Conservation (phyloP, 2,797 vertebrate species). For the Urophycis tenuis region DNA sequence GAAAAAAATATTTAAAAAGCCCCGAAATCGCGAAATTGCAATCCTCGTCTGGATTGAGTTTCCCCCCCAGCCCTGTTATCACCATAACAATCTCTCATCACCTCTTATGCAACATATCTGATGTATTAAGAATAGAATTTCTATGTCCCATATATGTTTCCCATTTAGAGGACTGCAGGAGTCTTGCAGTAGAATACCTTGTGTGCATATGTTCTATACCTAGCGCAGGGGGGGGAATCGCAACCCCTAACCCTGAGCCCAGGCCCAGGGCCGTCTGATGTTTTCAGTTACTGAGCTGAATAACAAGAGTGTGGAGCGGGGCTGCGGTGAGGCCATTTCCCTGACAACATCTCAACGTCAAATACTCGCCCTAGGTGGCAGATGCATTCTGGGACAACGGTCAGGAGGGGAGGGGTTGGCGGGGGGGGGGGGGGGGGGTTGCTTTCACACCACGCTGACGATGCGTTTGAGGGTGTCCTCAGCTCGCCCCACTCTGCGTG, state of each 20-base stretch:
- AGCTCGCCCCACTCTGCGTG: neutral
- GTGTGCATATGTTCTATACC: neutral
- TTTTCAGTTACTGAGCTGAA: neutral
- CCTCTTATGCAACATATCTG: neutral
- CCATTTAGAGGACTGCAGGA: neutral
- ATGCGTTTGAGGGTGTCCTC: neutral
- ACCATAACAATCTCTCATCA: neutral
- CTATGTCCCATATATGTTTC: neutral
- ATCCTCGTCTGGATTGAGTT: too few relatives aligned
- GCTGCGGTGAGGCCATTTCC: neutral
- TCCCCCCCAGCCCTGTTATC: neutral
- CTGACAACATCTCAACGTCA: neutral
- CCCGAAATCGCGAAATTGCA: too few relatives aligned
- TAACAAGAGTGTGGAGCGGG: neutral
- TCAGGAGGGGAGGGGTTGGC: neutral
- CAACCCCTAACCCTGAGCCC: neutral
- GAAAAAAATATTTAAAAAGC: too few relatives aligned
- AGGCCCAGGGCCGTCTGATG: too few relatives aligned
- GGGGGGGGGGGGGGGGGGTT: too few relatives aligned
- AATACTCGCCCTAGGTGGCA: slow-evolving; percentile 1
- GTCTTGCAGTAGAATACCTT: neutral
- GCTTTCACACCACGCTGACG: neutral
- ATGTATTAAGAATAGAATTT: neutral
- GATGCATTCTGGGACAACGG: slow-evolving; percentile 1
- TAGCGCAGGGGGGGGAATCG: neutral